Evolutionary conservation across 2,113 vertebrate genomes (phyloP).

Genomic region (Columba livia): DNA sequence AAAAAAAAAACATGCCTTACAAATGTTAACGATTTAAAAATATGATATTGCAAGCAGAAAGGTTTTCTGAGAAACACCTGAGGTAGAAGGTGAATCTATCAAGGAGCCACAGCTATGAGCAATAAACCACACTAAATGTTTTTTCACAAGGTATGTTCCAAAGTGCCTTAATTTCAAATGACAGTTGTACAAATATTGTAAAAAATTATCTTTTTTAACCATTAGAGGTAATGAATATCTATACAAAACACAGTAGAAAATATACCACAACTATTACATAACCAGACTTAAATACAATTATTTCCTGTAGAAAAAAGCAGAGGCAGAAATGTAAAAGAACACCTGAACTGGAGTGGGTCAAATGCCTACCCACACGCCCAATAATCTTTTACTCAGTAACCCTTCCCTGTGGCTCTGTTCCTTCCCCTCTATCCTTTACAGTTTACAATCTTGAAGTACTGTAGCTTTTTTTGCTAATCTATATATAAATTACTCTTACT

Average conservation of each 20-base stretch:
- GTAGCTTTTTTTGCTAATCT: neutral
- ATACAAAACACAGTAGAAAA: neutral
- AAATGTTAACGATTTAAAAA: neutral
- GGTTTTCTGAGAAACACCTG: neutral
- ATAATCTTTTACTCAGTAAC: neutral
- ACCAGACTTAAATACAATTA: neutral
- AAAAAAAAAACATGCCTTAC: neutral
- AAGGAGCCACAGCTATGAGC: neutral
- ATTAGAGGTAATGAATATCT: neutral
- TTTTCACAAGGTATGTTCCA: neutral
- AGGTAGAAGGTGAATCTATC: neutral
- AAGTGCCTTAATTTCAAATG: neutral
- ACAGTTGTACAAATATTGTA: neutral
- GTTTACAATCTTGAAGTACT: neutral
- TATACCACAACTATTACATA: neutral
- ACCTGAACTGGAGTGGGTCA: neutral
- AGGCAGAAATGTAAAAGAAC: neutral
- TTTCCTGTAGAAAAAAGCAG: neutral
- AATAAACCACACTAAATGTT: neutral
- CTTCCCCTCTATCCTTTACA: neutral
- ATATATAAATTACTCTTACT: neutral
- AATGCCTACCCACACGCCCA: neutral
- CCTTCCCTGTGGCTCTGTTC: neutral
- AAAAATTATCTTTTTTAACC: neutral
- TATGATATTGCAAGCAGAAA: neutral